phyloP scores from a whole-genome alignment of 2,797 vertebrate species.

The Neosalanx taihuensis region DNA sequence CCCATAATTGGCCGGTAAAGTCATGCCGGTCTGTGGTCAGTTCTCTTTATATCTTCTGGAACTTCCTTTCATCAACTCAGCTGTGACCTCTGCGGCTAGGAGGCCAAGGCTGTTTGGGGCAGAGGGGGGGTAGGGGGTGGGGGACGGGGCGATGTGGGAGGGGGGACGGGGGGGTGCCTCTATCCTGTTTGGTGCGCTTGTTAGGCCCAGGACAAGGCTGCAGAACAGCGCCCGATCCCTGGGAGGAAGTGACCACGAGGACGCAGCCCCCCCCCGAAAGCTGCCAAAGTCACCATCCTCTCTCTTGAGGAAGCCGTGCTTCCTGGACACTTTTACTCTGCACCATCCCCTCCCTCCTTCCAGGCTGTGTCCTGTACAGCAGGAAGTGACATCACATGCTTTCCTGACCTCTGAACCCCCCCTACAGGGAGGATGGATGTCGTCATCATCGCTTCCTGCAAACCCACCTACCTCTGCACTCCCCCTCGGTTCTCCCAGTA shows the following conservation, averaged over 20 bases:
- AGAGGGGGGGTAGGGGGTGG: slow-evolving; percentile 21
- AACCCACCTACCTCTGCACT: slow-evolving; percentile 36
- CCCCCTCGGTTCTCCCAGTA: slow-evolving; percentile 32
- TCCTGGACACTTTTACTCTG: slow-evolving; percentile 49
- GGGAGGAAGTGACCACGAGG: slow-evolving; percentile 41
- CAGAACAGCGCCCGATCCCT: slow-evolving; percentile 38
- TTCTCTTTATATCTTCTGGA: background rate
- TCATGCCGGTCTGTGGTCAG: background rate
- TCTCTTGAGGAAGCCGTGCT: slow-evolving; percentile 54
- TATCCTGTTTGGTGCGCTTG: slow-evolving; percentile 35
- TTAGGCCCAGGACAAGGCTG: slow-evolving; percentile 51
- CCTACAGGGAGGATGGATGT: slow-evolving; percentile 56
- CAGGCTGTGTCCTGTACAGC: slow-evolving; percentile 69
- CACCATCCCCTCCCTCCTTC: slow-evolving; percentile 32
- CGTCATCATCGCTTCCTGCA: slow-evolving; percentile 49
- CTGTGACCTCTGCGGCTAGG: slow-evolving; percentile 14
- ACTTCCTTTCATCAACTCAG: slow-evolving; percentile 17
- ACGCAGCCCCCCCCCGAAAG: slow-evolving; percentile 32
- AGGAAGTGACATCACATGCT: slow-evolving; percentile 65
- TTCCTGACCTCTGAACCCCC: slow-evolving; percentile 61
- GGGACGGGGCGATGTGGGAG: background rate
- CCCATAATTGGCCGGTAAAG: background rate
- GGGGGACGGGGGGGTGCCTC: slow-evolving; percentile 6
- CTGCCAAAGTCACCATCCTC: slow-evolving; percentile 25
- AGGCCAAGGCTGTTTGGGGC: slow-evolving; percentile 19